Base-by-base conservation (phyloP, 1,140 invertebrate species). In the Cotesia glomerata region DNA sequence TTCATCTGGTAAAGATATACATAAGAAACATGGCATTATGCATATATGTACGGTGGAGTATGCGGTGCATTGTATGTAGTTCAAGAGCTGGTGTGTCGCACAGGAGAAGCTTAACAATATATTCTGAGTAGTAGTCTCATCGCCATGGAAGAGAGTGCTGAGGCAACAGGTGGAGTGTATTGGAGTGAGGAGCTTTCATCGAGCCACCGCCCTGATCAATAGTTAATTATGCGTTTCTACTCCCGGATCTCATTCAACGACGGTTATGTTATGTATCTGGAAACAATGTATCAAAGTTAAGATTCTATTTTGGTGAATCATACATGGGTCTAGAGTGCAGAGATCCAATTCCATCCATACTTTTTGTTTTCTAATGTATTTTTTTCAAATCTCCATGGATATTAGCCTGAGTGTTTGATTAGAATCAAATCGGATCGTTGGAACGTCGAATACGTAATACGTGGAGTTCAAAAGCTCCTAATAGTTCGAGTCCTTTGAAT, bases 131-230 rank as follows among this genome's bases (percentile, higher is more conserved):
- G 18, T 61, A 32, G 52, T 14, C n/a, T 56, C 52, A 18, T 18
- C 36, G 35, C 36, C 16, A 3, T 16, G 39, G 7, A 14, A 65
- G 16, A 49, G 51, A 54, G 49, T 32, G 26, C 26, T 16, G 45
- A 52, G 78, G 81, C 81, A 82, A 82, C 81, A 82, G 81, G 81
- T 82, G 80, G 80, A 78, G 76, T 56, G 59, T 51, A 75, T 69
- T 58, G 80, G 79, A 78, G 75, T 56, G 59, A 51, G 75, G 63
- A 58, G 36, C 34, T 56, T 59, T 52, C 63, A 74, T 75, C 74
- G 74, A 78, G 79, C 80, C 80, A 76, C 80, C 81, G 79, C 81
- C 81, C 80, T 82, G 81, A 81, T 82, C 81, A 81, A 82, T 82
- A 82, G 80, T 81, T 81, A 82, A 82, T 82, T 82, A 79, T 78